These are phyloP conservation scores for Bos indicus DNA, from an alignment of 2,113 vertebrate species.

Conservation along the genomic window DNA sequence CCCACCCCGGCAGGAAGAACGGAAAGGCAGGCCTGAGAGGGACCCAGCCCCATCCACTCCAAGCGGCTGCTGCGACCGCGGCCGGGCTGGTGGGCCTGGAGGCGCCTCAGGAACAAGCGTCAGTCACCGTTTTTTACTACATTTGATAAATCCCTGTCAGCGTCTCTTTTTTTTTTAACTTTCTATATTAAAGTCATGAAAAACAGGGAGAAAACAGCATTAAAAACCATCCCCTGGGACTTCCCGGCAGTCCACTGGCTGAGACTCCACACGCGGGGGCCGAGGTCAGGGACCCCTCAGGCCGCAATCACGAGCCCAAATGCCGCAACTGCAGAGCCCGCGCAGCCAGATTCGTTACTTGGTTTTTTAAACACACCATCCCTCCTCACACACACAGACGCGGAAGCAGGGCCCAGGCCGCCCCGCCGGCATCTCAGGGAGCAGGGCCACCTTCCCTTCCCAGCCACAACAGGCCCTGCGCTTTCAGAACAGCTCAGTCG, in stretches of 20 bases:
- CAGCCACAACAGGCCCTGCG: fast-evolving
- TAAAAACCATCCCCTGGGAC: background rate
- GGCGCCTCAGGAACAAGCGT: background rate
- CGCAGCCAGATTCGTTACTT: fast-evolving
- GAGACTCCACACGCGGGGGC: background rate
- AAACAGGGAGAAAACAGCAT: background rate
- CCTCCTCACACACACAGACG: fast-evolving
- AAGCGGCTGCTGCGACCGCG: fast-evolving
- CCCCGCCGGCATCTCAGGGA: fast-evolving
- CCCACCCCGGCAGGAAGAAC: fast-evolving
- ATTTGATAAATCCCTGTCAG: background rate
- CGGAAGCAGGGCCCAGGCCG: background rate
- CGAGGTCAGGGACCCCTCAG: background rate
- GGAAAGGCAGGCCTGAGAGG: fast-evolving
- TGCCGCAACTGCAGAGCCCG: background rate
- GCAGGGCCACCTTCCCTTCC: background rate
- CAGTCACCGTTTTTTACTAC: fast-evolving
- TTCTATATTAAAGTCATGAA: background rate
- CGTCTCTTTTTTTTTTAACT: background rate
- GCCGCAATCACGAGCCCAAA: background rate
- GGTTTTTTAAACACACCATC: background rate
- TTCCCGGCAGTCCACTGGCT: background rate
- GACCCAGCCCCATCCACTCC: fast-evolving
- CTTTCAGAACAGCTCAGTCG: background rate
- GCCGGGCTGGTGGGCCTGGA: fast-evolving